phyloP scores from a whole-genome alignment of 2,888 invertebrate species.

The Thereva nobilitata region DNA sequence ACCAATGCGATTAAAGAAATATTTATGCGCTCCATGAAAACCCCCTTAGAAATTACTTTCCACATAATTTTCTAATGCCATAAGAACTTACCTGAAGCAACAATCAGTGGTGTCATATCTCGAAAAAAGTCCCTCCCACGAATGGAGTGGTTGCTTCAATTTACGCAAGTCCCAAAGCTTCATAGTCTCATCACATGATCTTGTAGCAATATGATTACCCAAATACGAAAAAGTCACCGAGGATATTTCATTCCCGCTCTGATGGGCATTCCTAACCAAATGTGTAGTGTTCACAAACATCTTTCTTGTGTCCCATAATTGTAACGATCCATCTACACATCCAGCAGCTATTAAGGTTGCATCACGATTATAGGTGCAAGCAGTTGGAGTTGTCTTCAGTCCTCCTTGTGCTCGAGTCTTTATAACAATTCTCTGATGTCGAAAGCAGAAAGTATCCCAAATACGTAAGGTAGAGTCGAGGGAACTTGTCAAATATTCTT shows the following conservation, averaged over 20 bases:
- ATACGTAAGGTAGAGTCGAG: slow-evolving; percentile 91
- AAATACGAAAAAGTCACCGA: slow-evolving; percentile 88
- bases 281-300: slow-evolving; percentile 86
- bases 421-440: slow-evolving; percentile 79
- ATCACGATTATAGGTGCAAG: slow-evolving; percentile 82
- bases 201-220: slow-evolving; percentile 70
- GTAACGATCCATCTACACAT: slow-evolving; percentile 92
- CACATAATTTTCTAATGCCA: neutral
- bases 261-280: slow-evolving; percentile 79
- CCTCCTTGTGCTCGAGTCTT: slow-evolving; percentile 88
- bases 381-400: slow-evolving; percentile 80
- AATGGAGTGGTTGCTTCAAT: slow-evolving; percentile 77
- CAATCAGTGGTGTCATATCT: slow-evolving; percentile 83
- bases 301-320: slow-evolving; percentile 95
- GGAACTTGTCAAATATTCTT: slow-evolving; percentile 94
- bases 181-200: slow-evolving; percentile 89
- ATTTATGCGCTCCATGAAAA: too few relatives aligned
- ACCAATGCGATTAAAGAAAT: too few relatives aligned
- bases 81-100: slow-evolving; percentile 50
- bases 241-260: slow-evolving; percentile 77
- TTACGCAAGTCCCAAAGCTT: slow-evolving; percentile 93
- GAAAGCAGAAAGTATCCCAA: slow-evolving; percentile 83
- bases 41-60: neutral
- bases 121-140: slow-evolving; percentile 73
- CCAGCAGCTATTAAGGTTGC: slow-evolving; percentile 88